Evolutionary conservation across 2,113 vertebrate genomes (phyloP).

Genomic region (Raja brachyura): DNA sequence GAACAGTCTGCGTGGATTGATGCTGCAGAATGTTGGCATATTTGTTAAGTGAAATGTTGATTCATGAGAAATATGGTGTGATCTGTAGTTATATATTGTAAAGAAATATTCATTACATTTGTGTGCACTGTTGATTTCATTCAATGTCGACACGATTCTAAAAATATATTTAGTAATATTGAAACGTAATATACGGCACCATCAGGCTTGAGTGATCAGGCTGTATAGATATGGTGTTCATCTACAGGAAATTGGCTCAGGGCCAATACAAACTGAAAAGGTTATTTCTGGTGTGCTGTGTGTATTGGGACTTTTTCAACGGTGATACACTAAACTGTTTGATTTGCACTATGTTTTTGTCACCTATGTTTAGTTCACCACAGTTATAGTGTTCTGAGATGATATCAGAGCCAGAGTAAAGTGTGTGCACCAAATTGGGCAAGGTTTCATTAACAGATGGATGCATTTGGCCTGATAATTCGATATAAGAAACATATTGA

Average conservation of each 20-base stretch:
- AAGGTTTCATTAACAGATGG: not conserved
- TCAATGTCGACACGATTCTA: too few relatives aligned
- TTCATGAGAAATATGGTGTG: not conserved
- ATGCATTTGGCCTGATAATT: not conserved
- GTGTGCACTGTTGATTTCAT: not conserved
- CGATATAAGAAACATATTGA: conserved; percentile 40
- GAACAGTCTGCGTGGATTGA: not conserved
- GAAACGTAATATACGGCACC: not conserved
- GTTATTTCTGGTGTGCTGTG: not conserved
- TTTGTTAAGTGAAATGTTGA: not conserved
- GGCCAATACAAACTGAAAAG: not conserved
- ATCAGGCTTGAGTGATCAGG: not conserved
- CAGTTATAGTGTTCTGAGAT: not conserved
- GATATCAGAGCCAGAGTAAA: not conserved
- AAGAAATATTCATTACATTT: not conserved
- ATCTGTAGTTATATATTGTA: not conserved
- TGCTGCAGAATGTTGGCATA: not conserved
- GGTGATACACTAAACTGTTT: not conserved
- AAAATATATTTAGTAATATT: not conserved
- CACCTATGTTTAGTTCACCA: not conserved
- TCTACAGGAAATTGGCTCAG: not conserved
- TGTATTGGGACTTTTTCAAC: not conserved
- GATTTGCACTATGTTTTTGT: not conserved
- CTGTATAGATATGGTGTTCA: not conserved
- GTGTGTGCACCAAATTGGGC: not conserved